A percentile compares a stretch with the other conserved stretches of the same genome.
phyloP scores from a whole-genome alignment of 2,113 vertebrate genomes.

The pig (Sus scrofa) region DNA sequence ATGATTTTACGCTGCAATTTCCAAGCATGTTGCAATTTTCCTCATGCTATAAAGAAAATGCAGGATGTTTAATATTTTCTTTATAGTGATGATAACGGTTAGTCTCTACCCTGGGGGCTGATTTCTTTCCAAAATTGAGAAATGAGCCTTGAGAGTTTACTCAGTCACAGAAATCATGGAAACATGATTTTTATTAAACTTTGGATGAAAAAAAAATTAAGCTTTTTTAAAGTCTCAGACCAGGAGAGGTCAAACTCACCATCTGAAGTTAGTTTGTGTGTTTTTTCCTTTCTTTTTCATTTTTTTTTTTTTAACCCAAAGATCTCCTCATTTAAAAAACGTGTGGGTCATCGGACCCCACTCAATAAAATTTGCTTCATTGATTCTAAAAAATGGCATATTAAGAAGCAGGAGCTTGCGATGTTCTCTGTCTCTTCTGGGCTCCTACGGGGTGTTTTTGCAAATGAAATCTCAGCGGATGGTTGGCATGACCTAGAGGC shows the following conservation, averaged over 20 bases:
- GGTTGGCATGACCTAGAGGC: slow-evolving; percentile 10
- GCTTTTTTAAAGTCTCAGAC: slow-evolving; percentile 81
- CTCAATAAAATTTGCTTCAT: slow-evolving; percentile 86
- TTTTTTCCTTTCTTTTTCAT: slow-evolving; percentile 68
- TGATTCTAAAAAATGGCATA: slow-evolving; percentile 78
- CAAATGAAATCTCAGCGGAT: slow-evolving; percentile 42
- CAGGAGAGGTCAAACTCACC: slow-evolving; percentile 87
- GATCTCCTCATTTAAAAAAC: slow-evolving; percentile 85
- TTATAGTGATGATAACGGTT: slow-evolving; percentile 46
- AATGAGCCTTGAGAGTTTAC: slow-evolving; percentile 74
- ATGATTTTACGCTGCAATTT: slow-evolving; percentile 20
- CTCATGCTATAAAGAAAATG: neutral
- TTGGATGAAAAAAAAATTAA: slow-evolving; percentile 87
- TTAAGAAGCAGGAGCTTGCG: slow-evolving; percentile 76
- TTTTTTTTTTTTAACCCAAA: slow-evolving; percentile 60
- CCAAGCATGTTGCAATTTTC: slow-evolving; percentile 2
- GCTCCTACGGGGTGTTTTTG: slow-evolving; percentile 65
- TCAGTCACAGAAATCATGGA: slow-evolving; percentile 82
- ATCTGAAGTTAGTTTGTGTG: slow-evolving; percentile 90
- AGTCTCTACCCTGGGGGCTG: neutral
- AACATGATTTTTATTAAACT: slow-evolving; percentile 88
- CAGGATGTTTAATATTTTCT: neutral
- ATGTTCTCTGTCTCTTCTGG: slow-evolving; percentile 66
- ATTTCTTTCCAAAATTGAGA: slow-evolving; percentile 66
- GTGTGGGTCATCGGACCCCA: slow-evolving; percentile 86